phyloP scores from a whole-genome alignment of 2,888 invertebrate genomes.

The Stenurella melanura region DNA sequence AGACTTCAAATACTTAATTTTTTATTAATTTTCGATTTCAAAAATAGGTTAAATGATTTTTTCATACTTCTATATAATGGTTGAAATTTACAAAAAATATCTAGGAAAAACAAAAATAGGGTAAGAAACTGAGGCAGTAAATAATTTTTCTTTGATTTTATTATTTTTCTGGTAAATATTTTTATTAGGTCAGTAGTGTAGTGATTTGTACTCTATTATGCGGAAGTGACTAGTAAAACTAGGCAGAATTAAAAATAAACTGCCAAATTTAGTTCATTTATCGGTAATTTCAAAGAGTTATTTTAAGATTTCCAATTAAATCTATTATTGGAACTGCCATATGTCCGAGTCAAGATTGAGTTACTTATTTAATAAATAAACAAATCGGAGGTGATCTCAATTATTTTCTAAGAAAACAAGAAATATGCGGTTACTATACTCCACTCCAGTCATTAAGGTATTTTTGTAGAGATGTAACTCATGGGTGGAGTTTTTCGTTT shows the following conservation, averaged over 20 bases:
- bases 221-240: slow-evolving; percentile 16
- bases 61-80: background rate
- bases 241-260: slow-evolving; percentile 20
- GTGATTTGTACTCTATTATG: background rate
- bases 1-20: too few species aligned
- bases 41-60: background rate
- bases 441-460: too few species aligned
- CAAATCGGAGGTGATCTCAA: background rate
- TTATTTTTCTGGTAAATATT: background rate
- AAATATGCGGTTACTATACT: background rate
- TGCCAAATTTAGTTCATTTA: slow-evolving; percentile 27
- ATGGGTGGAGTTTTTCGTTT: too few species aligned
- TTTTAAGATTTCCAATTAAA: slow-evolving; percentile 24
- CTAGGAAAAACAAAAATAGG: background rate
- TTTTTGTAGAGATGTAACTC: too few species aligned
- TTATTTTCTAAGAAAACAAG: background rate
- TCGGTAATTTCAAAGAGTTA: slow-evolving; percentile 27
- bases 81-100: background rate
- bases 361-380: background rate
- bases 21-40: too few species aligned
- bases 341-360: background rate
- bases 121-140: background rate
- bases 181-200: slow-evolving; percentile 5
- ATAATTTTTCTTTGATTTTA: background rate
- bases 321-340: slow-evolving; percentile 25